These are phyloP conservation scores for Cheilosia impressa DNA, from an alignment of 2,888 invertebrate genomes.

Conservation along the genomic window DNA sequence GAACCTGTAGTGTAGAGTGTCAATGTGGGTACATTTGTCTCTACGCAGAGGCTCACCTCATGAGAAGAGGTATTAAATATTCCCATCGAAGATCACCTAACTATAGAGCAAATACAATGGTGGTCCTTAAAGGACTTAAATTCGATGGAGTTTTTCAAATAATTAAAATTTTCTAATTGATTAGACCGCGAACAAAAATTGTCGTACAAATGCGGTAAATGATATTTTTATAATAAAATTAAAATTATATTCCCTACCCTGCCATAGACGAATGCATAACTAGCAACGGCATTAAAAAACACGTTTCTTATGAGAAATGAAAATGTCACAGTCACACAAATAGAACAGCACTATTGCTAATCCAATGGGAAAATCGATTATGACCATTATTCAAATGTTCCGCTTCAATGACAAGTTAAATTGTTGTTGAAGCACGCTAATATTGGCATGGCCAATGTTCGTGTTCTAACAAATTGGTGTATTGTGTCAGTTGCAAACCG, in stretches of 20 bases:
- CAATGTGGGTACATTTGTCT: too few relatives aligned
- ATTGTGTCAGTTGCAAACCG: background rate
- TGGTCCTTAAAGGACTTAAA: too few relatives aligned
- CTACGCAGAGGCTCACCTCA: too few relatives aligned
- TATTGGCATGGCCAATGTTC: conserved; percentile 4
- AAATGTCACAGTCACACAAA: conserved; percentile 38
- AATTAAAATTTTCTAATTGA: too few relatives aligned
- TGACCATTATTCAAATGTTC: conserved; percentile 21
- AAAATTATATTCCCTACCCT: background rate
- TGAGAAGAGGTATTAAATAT: too few relatives aligned
- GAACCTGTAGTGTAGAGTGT: too few relatives aligned
- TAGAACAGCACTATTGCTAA: background rate
- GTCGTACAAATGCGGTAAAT: too few relatives aligned
- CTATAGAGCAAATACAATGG: too few relatives aligned
- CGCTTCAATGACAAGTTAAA: conserved; percentile 31
- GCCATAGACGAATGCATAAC: background rate
- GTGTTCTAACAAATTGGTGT: background rate
- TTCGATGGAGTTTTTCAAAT: too few relatives aligned
- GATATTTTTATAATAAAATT: too few relatives aligned
- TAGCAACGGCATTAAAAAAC: conserved; percentile 7
- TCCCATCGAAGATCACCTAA: too few relatives aligned
- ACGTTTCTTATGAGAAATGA: conserved; percentile 11
- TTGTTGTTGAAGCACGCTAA: background rate
- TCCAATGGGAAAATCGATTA: conserved; percentile 21
- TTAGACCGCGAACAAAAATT: too few relatives aligned